Conservation (phyloP, 2,888 invertebrate species). For the Teleogryllus oceanicus region DNA sequence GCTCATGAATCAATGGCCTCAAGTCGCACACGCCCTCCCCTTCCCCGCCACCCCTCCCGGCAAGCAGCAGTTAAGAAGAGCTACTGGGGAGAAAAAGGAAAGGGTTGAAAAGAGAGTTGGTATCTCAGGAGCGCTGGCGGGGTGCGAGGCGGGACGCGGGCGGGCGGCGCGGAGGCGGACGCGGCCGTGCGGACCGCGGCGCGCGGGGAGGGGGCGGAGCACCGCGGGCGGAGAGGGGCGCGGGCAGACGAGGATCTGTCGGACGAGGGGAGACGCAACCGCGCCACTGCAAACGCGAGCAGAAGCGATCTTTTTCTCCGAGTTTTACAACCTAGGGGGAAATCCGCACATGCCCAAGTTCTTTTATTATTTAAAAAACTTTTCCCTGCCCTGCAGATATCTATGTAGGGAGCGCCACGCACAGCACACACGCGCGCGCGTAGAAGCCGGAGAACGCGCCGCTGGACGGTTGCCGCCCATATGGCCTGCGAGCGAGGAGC, state of each 20-base stretch:
- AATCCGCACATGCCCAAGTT: not conserved
- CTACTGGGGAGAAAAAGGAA: constrained; percentile 36
- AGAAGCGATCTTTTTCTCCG: constrained; percentile 22
- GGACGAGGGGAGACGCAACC: not conserved
- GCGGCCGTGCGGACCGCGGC: constrained; percentile 24
- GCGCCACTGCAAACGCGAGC: not conserved
- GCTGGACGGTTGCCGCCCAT: not conserved
- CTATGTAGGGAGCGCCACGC: not conserved
- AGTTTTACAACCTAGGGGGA: constrained; percentile 25
- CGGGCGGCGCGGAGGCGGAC: constrained; percentile 19
- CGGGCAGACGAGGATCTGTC: not conserved
- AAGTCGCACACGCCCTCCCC: constrained; percentile 31
- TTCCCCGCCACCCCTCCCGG: constrained; percentile 25
- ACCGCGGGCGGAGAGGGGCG: constrained; percentile 19
- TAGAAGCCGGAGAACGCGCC: not conserved
- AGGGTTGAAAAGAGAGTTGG: constrained; percentile 35
- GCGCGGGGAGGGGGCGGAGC: constrained; percentile 19
- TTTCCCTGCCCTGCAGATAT: not conserved
- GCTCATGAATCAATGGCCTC: constrained; percentile 36
- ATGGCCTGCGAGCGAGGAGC: no score
- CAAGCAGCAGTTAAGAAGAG: constrained; percentile 39
- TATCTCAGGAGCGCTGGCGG: constrained; percentile 30
- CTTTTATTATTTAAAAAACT: not conserved
- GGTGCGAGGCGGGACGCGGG: constrained; percentile 22
- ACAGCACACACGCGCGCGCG: not conserved